A percentile compares a stretch with the other conserved stretches of the same genome.
These are phyloP conservation scores for Actinia equina DNA, from an alignment of 64 coral and sea anemone genomes.

Conservation along the genomic window DNA sequence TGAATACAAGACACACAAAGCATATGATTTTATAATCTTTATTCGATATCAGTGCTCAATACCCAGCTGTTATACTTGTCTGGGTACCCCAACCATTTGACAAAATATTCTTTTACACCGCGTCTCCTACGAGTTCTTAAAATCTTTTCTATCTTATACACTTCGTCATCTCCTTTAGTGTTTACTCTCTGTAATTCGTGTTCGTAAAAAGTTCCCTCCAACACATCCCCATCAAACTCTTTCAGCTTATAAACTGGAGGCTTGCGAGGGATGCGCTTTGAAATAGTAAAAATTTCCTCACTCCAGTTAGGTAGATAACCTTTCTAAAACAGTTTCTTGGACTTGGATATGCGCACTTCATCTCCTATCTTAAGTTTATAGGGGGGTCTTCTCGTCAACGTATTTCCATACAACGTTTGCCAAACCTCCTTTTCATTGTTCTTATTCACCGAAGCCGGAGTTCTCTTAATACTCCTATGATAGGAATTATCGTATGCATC, in stretches of 20 bases:
- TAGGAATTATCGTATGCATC: too few relatives aligned
- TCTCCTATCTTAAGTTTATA: conserved; percentile 16
- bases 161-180: background rate
- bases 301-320: conserved; percentile 27
- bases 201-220: conserved; percentile 42
- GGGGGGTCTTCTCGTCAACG: too few relatives aligned
- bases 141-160: conserved; percentile 5
- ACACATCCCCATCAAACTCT: conserved; percentile 23
- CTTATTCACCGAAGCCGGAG: too few relatives aligned
- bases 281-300: conserved; percentile 41
- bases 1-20: background rate
- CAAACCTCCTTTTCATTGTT: background rate
- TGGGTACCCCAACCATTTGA: conserved; percentile 38
- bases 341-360: background rate
- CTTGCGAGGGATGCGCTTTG: background rate
- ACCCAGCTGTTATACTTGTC: conserved; percentile 26
- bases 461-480: too few relatives aligned
- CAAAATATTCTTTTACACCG: conserved; percentile 16
- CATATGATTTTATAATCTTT: too few relatives aligned
- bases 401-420: background rate
- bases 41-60: background rate
- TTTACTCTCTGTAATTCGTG: conserved; percentile 18
- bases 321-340: conserved; percentile 23
- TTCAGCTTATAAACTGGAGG: conserved; percentile 29
- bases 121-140: background rate